Base-by-base conservation (phyloP, 1,140 invertebrate species). In the Pseudomyrmex concolor region DNA sequence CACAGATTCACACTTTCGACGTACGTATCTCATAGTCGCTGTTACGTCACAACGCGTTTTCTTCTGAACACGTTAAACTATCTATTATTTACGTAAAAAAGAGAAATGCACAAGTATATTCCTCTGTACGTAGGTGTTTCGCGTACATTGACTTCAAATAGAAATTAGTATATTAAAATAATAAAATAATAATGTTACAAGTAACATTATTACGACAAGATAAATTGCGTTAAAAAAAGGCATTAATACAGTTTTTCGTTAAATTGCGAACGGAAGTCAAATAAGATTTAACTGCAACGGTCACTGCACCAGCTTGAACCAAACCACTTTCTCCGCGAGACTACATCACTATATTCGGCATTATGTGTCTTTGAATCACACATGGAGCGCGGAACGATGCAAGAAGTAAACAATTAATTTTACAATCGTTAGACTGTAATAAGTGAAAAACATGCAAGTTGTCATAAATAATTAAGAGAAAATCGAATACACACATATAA, bases 301-400 rank as follows among this genome's bases (percentile, higher is more conserved):
- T 62, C 15, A 10, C 25, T n/a, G 13, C 50, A n/a, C 15, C 50
- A n/a, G 12, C 9, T 64, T 45, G 51, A 55, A 83, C 59, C 34
- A 83, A 63, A 8, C 12, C 45, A 66, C 80, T 83, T 74, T 83
- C 80, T 83, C 80, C n/a, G 48, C 25, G 45, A 77, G 63, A 66
- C 22, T 48, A 57, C 17, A 60, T 2, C 12, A 63, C 45, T 82
- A 57, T 63, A 45, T 63, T 73, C 19, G 48, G 50, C 62, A 54
- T 57, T 55, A 34, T 12, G 17, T 43, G 25, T 13, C 48, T 64
- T 54, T 2, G 45, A 25, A 64, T 64, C 48, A 13, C 48, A 13
- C 59, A 22, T 50, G 48, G 22, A 2, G 1, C 22, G 1, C 8
- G 50, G n/a, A 73, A 74, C 12, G 15, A 48, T 19, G 22, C 12